Percentiles rank a stretch among this genome's conserved stretches.
Conservation (phyloP, 2,113 vertebrate genomes). For the Gallinago jamesoni region DNA sequence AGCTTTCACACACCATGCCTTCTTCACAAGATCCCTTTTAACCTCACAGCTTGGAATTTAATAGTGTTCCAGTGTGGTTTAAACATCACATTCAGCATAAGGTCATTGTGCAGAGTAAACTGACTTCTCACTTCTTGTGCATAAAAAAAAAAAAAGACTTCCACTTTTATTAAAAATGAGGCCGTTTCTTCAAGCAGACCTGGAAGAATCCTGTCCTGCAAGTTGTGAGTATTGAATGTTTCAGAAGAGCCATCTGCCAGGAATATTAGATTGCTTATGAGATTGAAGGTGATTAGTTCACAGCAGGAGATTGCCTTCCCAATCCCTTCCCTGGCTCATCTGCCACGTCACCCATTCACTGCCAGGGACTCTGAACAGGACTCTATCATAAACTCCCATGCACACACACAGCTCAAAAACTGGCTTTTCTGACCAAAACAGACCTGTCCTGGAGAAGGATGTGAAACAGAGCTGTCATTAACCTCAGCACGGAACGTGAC, state of each 20-base stretch:
- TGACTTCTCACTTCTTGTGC: neutral
- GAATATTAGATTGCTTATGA: neutral
- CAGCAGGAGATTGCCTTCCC: neutral
- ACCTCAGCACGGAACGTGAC: neutral
- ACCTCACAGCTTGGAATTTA: neutral
- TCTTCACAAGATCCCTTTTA: neutral
- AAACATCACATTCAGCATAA: neutral
- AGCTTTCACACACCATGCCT: neutral
- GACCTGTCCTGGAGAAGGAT: neutral
- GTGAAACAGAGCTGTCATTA: neutral
- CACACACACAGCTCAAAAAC: neutral
- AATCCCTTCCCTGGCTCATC: neutral
- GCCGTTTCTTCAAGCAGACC: neutral
- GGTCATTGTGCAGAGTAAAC: neutral
- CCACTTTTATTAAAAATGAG: neutral
- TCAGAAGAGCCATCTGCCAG: neutral
- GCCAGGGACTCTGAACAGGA: neutral
- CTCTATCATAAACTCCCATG: too few species aligned
- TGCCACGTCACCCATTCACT: too few species aligned
- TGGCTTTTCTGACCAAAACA: neutral
- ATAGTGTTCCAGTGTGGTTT: neutral
- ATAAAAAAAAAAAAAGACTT: neutral
- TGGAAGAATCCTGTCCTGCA: neutral
- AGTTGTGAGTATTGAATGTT: fast-evolving
- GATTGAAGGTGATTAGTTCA: neutral